Percentiles rank a stretch among this genome's conserved stretches.
Evolutionary conservation across 2,113 vertebrate species (phyloP).

Genomic region (Gallinago media): DNA sequence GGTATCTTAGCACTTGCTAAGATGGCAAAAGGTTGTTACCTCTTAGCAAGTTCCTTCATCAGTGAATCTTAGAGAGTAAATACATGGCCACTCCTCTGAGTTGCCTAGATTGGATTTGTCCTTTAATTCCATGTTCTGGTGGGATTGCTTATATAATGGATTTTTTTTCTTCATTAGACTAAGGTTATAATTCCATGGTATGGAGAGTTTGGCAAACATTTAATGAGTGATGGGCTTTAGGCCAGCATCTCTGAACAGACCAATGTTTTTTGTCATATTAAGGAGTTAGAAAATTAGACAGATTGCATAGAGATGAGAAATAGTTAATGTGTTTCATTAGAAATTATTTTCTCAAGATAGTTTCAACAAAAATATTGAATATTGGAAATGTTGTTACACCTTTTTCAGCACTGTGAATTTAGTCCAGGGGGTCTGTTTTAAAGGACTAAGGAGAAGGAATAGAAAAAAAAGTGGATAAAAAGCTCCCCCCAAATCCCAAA

Average conservation of each 20-base stretch:
- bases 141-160: slow-evolving; percentile 34
- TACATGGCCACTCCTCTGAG: neutral
- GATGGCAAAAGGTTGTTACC: neutral
- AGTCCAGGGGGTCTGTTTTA: neutral
- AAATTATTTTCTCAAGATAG: slow-evolving; percentile 28
- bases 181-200: slow-evolving; percentile 35
- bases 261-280: slow-evolving; percentile 47
- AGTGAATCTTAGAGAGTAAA: neutral
- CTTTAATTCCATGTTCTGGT: slow-evolving; percentile 34
- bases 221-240: slow-evolving; percentile 42
- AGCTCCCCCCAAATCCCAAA: neutral
- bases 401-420: neutral
- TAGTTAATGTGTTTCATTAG: slow-evolving; percentile 50
- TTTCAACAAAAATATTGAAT: slow-evolving; percentile 38
- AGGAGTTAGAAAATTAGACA: slow-evolving; percentile 34
- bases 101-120: slow-evolving; percentile 38
- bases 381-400: neutral
- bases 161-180: neutral
- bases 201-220: slow-evolving; percentile 46
- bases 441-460: neutral
- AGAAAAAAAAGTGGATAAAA: neutral
- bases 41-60: too few species aligned
- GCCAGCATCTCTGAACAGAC: slow-evolving; percentile 46
- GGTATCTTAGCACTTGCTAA: neutral
- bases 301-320: slow-evolving; percentile 14